Evolutionary conservation across 2,888 invertebrate species (phyloP).

Genomic region (Tipula unca): DNA sequence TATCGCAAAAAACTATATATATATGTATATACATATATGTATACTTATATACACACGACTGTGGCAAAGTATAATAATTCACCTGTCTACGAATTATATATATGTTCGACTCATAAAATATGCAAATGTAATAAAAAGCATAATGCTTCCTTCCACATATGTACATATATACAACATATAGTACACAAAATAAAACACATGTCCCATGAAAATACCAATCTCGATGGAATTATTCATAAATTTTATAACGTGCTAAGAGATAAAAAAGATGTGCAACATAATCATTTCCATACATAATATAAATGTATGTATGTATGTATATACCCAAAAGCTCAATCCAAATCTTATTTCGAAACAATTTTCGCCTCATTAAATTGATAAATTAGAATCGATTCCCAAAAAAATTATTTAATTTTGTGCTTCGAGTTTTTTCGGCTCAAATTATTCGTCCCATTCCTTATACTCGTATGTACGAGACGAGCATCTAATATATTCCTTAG

Average conservation of each 20-base stretch:
- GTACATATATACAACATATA: not conserved
- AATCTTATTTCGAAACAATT: constrained; percentile 8
- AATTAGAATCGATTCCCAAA: not conserved
- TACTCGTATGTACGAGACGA: too few species aligned
- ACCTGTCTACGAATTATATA: not conserved
- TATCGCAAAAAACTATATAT: not conserved
- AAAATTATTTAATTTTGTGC: not conserved
- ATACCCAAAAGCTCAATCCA: not conserved
- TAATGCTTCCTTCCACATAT: not conserved
- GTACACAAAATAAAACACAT: not conserved
- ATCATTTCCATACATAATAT: not conserved
- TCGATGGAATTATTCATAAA: not conserved
- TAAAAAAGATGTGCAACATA: not conserved
- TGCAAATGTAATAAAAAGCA: not conserved
- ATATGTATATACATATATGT: too few species aligned
- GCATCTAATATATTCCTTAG: not conserved
- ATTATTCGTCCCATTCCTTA: not conserved
- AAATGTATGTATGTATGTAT: not conserved
- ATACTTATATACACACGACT: too few species aligned
- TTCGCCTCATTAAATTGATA: constrained; percentile 14
- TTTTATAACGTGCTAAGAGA: not conserved
- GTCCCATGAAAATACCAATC: not conserved
- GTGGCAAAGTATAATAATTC: not conserved
- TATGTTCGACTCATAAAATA: not conserved
- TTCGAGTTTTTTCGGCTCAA: not conserved